Evolutionary conservation across 2,888 invertebrate species (phyloP).

Genomic region (Nasonovia ribisnigri): DNA sequence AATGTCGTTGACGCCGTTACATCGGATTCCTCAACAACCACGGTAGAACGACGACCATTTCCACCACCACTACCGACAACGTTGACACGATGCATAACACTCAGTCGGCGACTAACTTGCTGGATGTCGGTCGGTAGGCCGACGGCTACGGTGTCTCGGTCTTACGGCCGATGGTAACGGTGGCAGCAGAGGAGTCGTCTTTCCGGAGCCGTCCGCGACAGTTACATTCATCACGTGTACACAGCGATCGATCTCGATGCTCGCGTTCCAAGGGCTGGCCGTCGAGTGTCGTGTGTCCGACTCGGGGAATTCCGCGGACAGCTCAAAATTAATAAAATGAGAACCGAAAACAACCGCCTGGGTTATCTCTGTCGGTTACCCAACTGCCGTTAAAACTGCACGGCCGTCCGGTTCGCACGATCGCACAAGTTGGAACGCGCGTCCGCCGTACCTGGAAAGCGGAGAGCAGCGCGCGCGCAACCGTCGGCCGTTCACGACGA

Average conservation of each 20-base stretch:
- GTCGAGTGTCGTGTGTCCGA: background rate
- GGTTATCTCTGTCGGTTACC: background rate
- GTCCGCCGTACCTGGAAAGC: background rate
- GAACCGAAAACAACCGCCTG: background rate
- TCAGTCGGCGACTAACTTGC: background rate
- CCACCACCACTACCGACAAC: background rate
- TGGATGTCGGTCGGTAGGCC: no score
- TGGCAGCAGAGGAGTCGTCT: background rate
- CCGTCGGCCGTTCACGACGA: slow-evolving; percentile 2
- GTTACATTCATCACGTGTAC: background rate
- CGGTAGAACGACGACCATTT: background rate
- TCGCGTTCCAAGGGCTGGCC: background rate
- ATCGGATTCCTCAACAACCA: slow-evolving; percentile 21
- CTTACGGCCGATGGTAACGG: background rate
- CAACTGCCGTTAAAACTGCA: background rate
- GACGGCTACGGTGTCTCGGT: background rate
- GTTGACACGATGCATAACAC: slow-evolving; percentile 32
- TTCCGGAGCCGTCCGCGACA: background rate
- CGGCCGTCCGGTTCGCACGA: background rate
- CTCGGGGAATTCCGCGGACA: background rate
- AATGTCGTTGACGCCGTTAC: slow-evolving; percentile 9
- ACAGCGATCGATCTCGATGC: background rate
- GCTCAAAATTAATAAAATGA: background rate
- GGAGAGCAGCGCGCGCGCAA: background rate
- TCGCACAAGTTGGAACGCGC: background rate